Conservation (phyloP, 2,797 vertebrate species). For the Parotocinclus haroldoi region DNA sequence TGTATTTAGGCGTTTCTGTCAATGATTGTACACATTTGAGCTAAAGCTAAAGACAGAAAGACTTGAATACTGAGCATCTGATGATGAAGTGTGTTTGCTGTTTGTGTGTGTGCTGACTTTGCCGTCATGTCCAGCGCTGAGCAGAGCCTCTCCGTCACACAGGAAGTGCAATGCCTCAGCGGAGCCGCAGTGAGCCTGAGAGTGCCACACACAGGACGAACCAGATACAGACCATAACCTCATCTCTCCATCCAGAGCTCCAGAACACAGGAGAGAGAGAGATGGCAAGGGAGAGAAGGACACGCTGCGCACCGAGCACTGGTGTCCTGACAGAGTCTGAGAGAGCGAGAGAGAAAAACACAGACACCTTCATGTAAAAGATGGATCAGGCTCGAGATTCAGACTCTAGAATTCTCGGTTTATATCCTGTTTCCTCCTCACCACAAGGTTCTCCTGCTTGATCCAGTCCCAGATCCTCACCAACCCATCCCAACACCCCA, state of each 20-base stretch:
- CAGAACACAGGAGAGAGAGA: conserved; percentile 73
- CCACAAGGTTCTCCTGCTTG: conserved; percentile 54
- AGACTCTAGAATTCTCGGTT: neutral
- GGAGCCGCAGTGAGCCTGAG: conserved; percentile 74
- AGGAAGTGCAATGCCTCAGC: conserved; percentile 69
- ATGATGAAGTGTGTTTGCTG: neutral
- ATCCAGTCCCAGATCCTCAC: conserved; percentile 73
- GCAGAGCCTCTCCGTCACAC: conserved; percentile 62
- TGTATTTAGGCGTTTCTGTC: too few species aligned
- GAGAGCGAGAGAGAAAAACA: neutral
- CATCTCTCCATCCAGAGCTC: conserved; percentile 74
- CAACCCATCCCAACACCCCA: conserved; percentile 78
- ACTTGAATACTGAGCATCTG: too few species aligned
- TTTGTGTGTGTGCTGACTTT: conserved; percentile 61
- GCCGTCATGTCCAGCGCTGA: conserved; percentile 78
- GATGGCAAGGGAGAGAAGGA: conserved; percentile 71
- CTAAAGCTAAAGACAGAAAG: too few species aligned
- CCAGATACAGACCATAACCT: conserved; percentile 80
- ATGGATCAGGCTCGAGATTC: neutral
- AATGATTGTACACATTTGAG: too few species aligned
- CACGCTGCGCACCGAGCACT: conserved; percentile 71
- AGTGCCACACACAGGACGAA: conserved; percentile 70
- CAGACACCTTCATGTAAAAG: neutral
- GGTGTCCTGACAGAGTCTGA: conserved; percentile 71
- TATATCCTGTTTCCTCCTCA: conserved; percentile 39